phyloP scores from a whole-genome alignment of 2,113 vertebrate genomes.

The Mormyrus lacerda region DNA sequence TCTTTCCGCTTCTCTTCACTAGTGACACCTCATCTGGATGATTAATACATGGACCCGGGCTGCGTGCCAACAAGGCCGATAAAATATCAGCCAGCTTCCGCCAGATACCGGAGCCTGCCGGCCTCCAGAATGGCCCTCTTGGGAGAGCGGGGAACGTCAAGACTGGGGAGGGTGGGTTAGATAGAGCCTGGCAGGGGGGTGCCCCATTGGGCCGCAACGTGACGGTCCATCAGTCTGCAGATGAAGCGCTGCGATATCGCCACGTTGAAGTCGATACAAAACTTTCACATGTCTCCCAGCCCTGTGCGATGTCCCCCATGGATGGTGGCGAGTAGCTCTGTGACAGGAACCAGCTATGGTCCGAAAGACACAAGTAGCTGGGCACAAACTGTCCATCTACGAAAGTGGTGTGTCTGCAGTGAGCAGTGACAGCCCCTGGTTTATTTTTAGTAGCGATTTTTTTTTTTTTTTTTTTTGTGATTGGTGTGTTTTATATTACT shows the following conservation, averaged over 20 bases:
- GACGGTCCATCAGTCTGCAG: not conserved
- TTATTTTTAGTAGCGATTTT: not conserved
- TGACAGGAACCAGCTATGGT: not conserved
- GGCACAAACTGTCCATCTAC: not conserved
- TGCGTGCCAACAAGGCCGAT: not conserved
- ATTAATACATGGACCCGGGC: not conserved
- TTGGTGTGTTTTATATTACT: not conserved
- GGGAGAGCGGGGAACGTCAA: not conserved
- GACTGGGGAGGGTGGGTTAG: not conserved
- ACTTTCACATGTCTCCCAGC: not conserved
- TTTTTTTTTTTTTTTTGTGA: not conserved
- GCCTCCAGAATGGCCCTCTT: not conserved
- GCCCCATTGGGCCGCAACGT: no score
- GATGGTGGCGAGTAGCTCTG: not conserved
- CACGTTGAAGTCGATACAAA: not conserved
- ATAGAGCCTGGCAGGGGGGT: not conserved
- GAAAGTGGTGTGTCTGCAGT: not conserved
- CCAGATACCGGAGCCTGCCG: not conserved
- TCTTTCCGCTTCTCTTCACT: constrained; percentile 11
- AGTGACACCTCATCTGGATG: constrained; percentile 6
- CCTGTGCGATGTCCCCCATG: not conserved
- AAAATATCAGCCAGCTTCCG: not conserved
- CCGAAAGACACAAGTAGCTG: not conserved
- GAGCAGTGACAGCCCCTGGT: not conserved
- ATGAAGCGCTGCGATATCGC: not conserved